Base-by-base conservation (phyloP, 1,140 invertebrate genomes). In the Prorops nasuta region DNA sequence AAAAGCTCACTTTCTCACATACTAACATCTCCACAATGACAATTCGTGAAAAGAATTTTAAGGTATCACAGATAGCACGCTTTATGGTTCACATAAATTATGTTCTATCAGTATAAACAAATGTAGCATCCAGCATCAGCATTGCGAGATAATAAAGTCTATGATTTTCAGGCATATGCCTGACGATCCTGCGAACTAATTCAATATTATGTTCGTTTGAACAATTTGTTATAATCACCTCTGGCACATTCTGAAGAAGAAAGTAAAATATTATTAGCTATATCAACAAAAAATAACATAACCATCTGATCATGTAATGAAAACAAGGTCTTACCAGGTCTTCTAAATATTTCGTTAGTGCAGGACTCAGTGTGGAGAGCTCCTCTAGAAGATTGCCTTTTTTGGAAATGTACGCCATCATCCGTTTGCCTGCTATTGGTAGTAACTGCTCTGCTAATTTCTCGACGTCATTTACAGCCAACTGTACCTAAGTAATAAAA, bases 331-430 rank as follows among this genome's bases (percentile, higher is more conserved):
- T 79, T 79, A 90, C 88, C 74, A 90, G 68, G 48, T 79, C 80
- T 44, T 86, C 81, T 22, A 93, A 69, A 79, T 89, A 92, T 46
- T 80, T 80, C 9, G 84, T 81, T 1, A 91, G 64, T 8, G 82
- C 71, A 14, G 89, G 84, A 52, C 83, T 86, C 22, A 91, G 80
- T 38, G 82, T 81, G 4, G 86, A 81, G 31, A 91, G 72, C 62
- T 86, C 81, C 42, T 86, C 81, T 15, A 83, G 78, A 19, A 83
- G 76, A 51, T 83, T 72, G 15, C 77, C 76, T 10, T 81, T 80
- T 40, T 76, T 76, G 3, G 81, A 75, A 8, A 90, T 70, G 60
- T 84, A 81, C 28, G 83, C 78, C 60, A 82, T 82, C n/a, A 91
- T 65, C 54, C 90, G 74, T 60, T 85, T 81, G n/a, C 87, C 90